phyloP scores from a whole-genome alignment of 2,113 vertebrate species.

The Bambusicola thoracicus region DNA sequence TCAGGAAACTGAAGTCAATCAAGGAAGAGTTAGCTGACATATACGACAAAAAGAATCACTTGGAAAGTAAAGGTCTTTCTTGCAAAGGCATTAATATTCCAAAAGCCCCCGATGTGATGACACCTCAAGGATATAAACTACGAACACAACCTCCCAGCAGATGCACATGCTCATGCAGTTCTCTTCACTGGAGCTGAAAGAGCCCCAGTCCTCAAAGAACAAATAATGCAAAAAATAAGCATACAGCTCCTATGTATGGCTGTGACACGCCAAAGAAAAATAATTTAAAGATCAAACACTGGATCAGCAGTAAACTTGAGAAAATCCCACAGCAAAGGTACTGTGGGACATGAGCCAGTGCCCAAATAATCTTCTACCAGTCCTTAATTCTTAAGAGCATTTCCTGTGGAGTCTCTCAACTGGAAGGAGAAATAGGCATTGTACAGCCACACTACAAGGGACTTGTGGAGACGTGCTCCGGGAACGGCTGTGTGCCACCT shows the following conservation, averaged over 20 bases:
- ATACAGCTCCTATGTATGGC: fast-evolving
- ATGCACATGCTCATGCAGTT: fast-evolving
- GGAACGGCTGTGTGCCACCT: background rate
- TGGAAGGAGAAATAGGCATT: background rate
- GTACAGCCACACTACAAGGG: background rate
- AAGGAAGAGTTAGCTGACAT: constrained; percentile 41
- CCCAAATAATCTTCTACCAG: background rate
- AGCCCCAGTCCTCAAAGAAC: background rate
- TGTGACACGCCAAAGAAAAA: background rate
- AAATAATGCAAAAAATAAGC: background rate
- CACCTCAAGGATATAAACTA: background rate
- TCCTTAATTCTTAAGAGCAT: background rate
- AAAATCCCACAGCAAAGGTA: background rate
- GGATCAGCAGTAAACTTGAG: background rate
- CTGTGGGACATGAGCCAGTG: background rate
- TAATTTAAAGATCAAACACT: background rate
- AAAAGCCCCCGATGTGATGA: background rate
- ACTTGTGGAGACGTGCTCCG: background rate
- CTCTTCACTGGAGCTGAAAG: background rate
- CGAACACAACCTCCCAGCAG: background rate
- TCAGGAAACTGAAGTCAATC: constrained; percentile 75
- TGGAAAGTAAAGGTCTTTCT: background rate
- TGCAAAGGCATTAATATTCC: background rate
- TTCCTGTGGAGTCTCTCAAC: background rate
- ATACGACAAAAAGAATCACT: background rate